phyloP scores from a whole-genome alignment of 1,140 invertebrate species.

The Gonioctena quinquepunctata region DNA sequence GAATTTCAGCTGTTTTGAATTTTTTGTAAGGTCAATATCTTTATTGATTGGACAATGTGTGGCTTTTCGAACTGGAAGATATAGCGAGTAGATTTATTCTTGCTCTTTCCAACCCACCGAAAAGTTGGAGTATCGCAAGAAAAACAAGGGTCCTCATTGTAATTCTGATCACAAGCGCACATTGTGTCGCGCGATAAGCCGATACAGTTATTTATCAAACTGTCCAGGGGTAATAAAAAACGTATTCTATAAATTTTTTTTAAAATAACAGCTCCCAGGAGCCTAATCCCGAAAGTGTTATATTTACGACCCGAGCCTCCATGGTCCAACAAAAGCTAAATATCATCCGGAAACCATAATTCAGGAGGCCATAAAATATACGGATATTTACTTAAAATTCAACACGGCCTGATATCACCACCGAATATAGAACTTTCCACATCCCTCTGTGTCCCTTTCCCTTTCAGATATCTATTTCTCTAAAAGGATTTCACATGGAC shows the following conservation, averaged over 20 bases:
- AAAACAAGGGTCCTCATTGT: not conserved
- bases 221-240: not conserved
- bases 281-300: conserved; percentile 18
- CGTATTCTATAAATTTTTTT: conserved; percentile 4
- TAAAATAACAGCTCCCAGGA: conserved; percentile 1
- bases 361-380: conserved; percentile 17
- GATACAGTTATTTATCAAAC: not conserved
- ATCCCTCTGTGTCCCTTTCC: not conserved
- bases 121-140: not conserved
- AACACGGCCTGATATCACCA: not conserved
- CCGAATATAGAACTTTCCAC: not conserved
- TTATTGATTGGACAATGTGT: too few species aligned
- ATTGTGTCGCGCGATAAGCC: not conserved
- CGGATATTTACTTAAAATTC: conserved; percentile 22
- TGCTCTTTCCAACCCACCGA: too few species aligned
- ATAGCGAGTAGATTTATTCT: too few species aligned
- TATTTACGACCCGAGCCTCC: conserved; percentile 14
- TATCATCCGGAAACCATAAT: conserved; percentile 21
- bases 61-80: too few species aligned
- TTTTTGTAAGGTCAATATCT: too few species aligned
- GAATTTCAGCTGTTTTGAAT: too few species aligned
- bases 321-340: conserved; percentile 21
- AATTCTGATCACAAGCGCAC: not conserved
- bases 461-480: not conserved
- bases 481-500: not conserved